Evolutionary conservation across 2,888 invertebrate genomes (phyloP), one percentile per base, ranked within the genome.

Genomic region (Rosalia funebris): DNA sequence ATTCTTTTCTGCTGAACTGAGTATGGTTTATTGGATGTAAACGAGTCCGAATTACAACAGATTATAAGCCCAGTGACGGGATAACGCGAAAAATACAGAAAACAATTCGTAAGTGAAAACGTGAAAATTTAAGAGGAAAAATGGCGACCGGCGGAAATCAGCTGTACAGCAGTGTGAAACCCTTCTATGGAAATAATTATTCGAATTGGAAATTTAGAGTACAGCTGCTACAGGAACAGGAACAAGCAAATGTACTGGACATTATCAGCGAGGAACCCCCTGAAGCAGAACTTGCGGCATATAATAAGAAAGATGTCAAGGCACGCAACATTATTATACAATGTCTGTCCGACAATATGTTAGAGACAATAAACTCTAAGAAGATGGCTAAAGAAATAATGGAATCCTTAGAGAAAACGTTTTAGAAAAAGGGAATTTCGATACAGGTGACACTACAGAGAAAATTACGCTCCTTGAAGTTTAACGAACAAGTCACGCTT

Each of bases 321-420:
- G 63, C 60, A 16, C 44, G 58, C 37, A 54, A 57, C 11, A 46
- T 61, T n/a, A 44, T 60, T 12, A 48, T 54, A 12, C 60, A 63
- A 36, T 60, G 57, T 20, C 20, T 60, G 47, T 37, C 63, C 1
- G 63, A 63, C 32, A 60, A 60, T 36, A 50, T 63, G 15, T n/a
- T n/a, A n/a, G n/a, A n/a, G n/a, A n/a, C n/a, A n/a, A n/a, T n/a
- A n/a, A n/a, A n/a, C n/a, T n/a, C n/a, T n/a, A n/a, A n/a, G n/a
- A n/a, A n/a, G n/a, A 50, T 57, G 19, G 64, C 58, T 9, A 46
- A 45, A 16, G 53, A 60, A 20, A 63, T 63, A 5, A 55, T 55
- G 50, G 46, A 34, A 12, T 12, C 41, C 7, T 20, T 60, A 25
- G 32, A 17, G 9, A 44, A 16, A 7, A 63, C 54, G 1, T 57